A percentile compares a stretch with the other conserved stretches of the same genome.
These are phyloP conservation scores for Hemibates koningsi DNA, from an alignment of 2,113 vertebrate genomes.

Conservation along the genomic window DNA sequence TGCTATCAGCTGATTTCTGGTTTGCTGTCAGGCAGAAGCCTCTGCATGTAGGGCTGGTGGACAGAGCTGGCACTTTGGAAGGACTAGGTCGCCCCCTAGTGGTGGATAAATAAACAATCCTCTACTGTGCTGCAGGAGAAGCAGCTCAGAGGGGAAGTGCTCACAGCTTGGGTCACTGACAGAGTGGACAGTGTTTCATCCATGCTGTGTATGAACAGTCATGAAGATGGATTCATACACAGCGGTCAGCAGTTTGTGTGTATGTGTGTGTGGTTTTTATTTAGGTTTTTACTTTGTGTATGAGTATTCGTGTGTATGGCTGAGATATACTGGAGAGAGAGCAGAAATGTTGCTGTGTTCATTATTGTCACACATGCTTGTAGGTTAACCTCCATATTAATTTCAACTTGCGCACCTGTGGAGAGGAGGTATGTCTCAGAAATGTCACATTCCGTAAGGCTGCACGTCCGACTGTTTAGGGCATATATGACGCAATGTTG, in stretches of 20 bases:
- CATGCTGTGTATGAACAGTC: neutral
- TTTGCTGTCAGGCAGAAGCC: neutral
- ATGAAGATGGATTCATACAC: neutral
- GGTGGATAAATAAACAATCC: constrained; percentile 2
- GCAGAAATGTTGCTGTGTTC: neutral
- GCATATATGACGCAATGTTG: neutral
- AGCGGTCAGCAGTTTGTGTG: neutral
- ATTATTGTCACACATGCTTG: neutral
- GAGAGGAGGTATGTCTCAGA: neutral
- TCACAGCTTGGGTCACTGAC: neutral
- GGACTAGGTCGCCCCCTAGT: constrained; percentile 30
- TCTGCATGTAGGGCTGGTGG: neutral
- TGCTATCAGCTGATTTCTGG: neutral
- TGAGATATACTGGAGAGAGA: neutral
- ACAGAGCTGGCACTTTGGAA: neutral
- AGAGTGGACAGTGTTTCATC: neutral
- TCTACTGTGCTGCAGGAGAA: neutral
- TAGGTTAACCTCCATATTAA: neutral
- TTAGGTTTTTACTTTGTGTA: neutral
- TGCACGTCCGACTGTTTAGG: neutral
- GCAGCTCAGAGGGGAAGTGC: neutral
- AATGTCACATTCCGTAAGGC: neutral
- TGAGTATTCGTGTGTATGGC: neutral
- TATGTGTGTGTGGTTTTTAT: neutral
- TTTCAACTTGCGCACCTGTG: neutral